Evolutionary conservation across 2,888 invertebrate genomes (phyloP), one percentile per base, ranked within the genome.

Genomic region (Drosophila antonietae): DNA sequence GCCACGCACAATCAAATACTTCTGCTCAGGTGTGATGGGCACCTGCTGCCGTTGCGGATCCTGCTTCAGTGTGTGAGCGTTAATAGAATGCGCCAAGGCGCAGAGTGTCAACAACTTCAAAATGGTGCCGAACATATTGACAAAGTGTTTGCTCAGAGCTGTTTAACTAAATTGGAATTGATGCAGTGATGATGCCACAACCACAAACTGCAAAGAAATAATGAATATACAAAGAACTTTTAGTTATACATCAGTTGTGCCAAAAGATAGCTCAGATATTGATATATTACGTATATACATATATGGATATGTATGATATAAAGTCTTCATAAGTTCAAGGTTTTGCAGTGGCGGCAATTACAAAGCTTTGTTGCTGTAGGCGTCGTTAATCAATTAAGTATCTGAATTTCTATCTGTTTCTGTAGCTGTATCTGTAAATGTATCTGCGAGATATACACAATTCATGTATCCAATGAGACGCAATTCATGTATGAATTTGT

Each of bases 71-170:
- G 89, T 84, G 55, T 76, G 75, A 6, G 66, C 74, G 58, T 28
- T 71, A 66, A 87, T 84, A 78, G 81, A 87, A 80, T 91, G 91
- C 18, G 91, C 91, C 84, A 91, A 56, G 7, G 87, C 86, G 63
- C 89, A 89, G 35, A 92, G 79, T 14, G 82, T 88, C 55, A 92
- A 78, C 31, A 92, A 56, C 49, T 90, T 89, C 52, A 90, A 62
- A 52, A 92, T 84, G 35, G 87, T 75, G 62, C 81, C 80, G 53
- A 87, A 86, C 91, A 91, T 90, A 58, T 73, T 80, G 39, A 37
- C 14, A 18, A 41, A 18, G 31, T 12, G 10, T 18, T 8, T 5
- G 7, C 10, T 33, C 8, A 20, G 5, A 18, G 31, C 2, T 47
- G 23, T 10, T 35, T 14, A 14, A 51, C 7, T 35, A 51, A 35